phyloP scores from a whole-genome alignment of 1,140 invertebrate species.

The Melanaphis sacchari region DNA sequence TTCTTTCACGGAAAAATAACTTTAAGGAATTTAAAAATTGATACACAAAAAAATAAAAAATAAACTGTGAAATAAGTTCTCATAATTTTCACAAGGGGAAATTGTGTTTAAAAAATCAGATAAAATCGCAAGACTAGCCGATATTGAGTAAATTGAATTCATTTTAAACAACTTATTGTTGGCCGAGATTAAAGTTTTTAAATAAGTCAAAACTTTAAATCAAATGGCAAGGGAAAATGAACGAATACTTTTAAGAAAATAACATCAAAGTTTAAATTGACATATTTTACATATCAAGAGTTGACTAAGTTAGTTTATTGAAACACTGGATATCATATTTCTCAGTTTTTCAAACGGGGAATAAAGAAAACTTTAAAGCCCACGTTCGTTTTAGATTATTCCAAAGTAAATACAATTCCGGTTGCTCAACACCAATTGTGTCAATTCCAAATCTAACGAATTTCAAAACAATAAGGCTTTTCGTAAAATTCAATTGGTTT shows the following conservation, averaged over 20 bases:
- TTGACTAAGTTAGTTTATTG: background rate
- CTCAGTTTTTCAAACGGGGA: background rate
- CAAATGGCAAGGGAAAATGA: background rate
- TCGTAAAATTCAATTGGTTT: background rate
- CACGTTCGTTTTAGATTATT: background rate
- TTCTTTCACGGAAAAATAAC: background rate
- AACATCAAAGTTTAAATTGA: background rate
- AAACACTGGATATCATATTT: background rate
- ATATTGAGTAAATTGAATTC: conserved; percentile 30
- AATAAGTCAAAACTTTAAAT: conserved; percentile 10
- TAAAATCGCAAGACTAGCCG: background rate
- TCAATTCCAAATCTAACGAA: background rate
- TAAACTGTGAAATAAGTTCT: background rate
- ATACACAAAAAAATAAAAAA: background rate
- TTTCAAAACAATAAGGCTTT: background rate
- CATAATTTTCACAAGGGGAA: background rate
- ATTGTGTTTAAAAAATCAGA: background rate
- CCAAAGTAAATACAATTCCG: background rate
- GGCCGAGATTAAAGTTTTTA: background rate
- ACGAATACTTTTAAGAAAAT: conserved; percentile 6
- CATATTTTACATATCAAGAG: conserved; percentile 15
- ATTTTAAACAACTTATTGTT: conserved; percentile 24
- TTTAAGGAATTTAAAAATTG: background rate
- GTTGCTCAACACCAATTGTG: background rate
- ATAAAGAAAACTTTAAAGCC: background rate